Percentiles rank a stretch among this genome's conserved stretches.
These are phyloP conservation scores for Takifugu rubripes DNA, from an alignment of 2,797 vertebrate species.

Conservation along the genomic window DNA sequence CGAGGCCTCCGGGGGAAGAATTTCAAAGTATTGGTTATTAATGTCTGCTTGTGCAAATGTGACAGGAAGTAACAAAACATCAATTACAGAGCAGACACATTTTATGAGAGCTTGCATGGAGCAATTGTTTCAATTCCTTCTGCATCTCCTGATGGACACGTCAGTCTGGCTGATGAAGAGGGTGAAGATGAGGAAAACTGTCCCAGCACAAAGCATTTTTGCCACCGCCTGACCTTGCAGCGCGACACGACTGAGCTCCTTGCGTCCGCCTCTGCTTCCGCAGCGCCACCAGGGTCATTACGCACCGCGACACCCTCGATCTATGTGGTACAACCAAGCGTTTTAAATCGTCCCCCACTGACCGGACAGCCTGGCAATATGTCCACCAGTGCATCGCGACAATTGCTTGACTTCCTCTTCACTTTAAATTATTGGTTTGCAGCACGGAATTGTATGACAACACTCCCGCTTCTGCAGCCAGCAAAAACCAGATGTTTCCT, in stretches of 20 bases:
- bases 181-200: no score
- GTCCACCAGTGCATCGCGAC: slow-evolving; percentile 6
- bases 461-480: slow-evolving; percentile 24
- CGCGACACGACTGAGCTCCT: slow-evolving; percentile 38
- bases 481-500: slow-evolving; percentile 11
- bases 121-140: not conserved
- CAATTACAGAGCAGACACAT: not conserved
- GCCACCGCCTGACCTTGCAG: slow-evolving; percentile 53
- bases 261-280: slow-evolving; percentile 22
- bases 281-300: slow-evolving; percentile 58
- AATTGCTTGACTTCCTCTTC: not conserved
- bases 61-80: slow-evolving; percentile 2
- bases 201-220: no score
- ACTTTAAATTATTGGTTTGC: not conserved
- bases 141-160: no score
- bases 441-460: not conserved
- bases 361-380: slow-evolving; percentile 30
- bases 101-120: not conserved
- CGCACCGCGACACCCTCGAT: slow-evolving; percentile 64
- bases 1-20: slow-evolving; percentile 35
- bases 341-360: slow-evolving; percentile 55
- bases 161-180: no score
- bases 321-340: slow-evolving; percentile 61
- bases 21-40: slow-evolving; percentile 17
- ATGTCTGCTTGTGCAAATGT: slow-evolving; percentile 8